These are phyloP conservation scores for Zelleria hepariella DNA, from an alignment of 2,888 invertebrate species.

Conservation along the genomic window DNA sequence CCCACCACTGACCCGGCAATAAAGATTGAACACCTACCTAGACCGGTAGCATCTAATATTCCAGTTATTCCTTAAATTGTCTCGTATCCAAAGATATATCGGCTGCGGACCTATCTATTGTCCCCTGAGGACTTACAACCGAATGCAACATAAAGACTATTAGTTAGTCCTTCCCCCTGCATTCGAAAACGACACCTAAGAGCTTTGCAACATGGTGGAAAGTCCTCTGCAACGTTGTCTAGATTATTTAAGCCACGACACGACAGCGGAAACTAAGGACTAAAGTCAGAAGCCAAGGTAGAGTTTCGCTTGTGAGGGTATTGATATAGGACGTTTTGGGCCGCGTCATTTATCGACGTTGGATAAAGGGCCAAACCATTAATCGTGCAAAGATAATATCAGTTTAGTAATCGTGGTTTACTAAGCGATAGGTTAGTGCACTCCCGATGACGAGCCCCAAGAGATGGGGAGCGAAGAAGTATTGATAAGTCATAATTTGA, in stretches of 20 bases:
- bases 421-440: slow-evolving; percentile 23
- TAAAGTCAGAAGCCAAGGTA: slow-evolving; percentile 13
- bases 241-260: slow-evolving; percentile 14
- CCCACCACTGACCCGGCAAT: not conserved
- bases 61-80: slow-evolving; percentile 60
- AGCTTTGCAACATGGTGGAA: slow-evolving; percentile 10
- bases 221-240: slow-evolving; percentile 8
- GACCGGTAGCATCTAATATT: slow-evolving; percentile 42
- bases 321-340: slow-evolving; percentile 22
- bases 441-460: not conserved
- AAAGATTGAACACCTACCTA: slow-evolving; percentile 1
- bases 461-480: not conserved
- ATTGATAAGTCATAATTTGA: not conserved
- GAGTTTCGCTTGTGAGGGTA: slow-evolving; percentile 20
- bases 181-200: slow-evolving; percentile 20
- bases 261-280: slow-evolving; percentile 16
- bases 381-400: slow-evolving; percentile 34
- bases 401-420: slow-evolving; percentile 63
- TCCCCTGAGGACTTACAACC: slow-evolving; percentile 60
- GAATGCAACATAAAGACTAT: slow-evolving; percentile 40
- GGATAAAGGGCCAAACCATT: slow-evolving; percentile 61
- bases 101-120: slow-evolving; percentile 58
- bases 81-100: slow-evolving; percentile 59
- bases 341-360: slow-evolving; percentile 39
- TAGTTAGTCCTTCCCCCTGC: slow-evolving; percentile 15